Evolutionary conservation across 2,888 invertebrate genomes (phyloP), one percentile per base, ranked within the genome.

Genomic region (Dicycla oo): DNA sequence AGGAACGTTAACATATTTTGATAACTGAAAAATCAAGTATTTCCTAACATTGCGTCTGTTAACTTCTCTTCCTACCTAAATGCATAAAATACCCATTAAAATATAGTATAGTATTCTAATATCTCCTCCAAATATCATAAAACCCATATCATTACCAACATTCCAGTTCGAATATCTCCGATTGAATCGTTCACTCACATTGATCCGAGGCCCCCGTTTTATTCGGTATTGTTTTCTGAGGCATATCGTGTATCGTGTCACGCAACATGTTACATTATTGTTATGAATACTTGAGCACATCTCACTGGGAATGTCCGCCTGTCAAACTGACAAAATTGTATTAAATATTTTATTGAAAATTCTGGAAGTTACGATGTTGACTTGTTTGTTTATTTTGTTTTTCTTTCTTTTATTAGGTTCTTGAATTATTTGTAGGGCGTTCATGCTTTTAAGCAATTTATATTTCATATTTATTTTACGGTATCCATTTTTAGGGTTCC

Each of bases 271-370:
- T 13, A 47, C 40, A 72, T 62, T 61, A 70, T 63, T 65, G 62
- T 68, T 75, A 81, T 78, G 72, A 78, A 83, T 81, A 81, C 70
- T 67, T 71, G 47, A 78, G 53, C 43, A 82, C 38, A 56, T 65
- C 49, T 63, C 66, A n/a, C 43, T 51, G 34, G 45, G 34, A 53
- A 58, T 53, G 43, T 58, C 54, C 1, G 7, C 34, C 45, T 62
- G 71, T 63, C 78, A 69, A 62, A 66, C 54, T 63, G 62, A 67
- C 65, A 63, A 60, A 72, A 64, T 67, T 69, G 10, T 53, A 69
- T 73, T 69, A 66, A 69, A 80, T 66, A 66, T 72, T 78, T 67
- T 38, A 72, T 71, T 65, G 45, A 69, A 38, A 68, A 61, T 49
- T n/a, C 38, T 20, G 60, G 5, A 18, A 53, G 23, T 73, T 40